Base-by-base conservation (phyloP, 2,888 invertebrate genomes). In the Neocrepidodera transversa region DNA sequence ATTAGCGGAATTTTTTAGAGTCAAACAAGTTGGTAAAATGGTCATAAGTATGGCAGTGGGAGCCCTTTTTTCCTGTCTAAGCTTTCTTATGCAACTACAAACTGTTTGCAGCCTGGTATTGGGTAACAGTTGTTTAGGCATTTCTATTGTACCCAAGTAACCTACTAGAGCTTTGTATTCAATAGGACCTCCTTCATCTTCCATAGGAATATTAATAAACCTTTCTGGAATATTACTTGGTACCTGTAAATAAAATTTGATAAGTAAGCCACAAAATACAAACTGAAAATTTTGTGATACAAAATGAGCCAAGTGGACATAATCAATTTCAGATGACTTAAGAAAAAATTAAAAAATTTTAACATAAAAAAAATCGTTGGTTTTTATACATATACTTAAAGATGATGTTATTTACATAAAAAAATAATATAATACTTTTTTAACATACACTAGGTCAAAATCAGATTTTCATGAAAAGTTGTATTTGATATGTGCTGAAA, bases 131-230 rank as follows among this genome's bases (percentile, higher is more conserved):
- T 92, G 90, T 76, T 90, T 90, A 0, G 97, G 96, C 83, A 97
- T 95, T 80, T 97, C 97, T 64, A 97, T 95, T 1, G 97, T 96
- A 16, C 97, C 97, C 45, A 97, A 83, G 79, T 97, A 97, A 1
- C 96, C 96, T 1, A 97, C 94, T 1, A 97, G 87, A 0, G 92
- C 92, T 68, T 91, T 87, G 73, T 90, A 91, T 63, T 91, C 91
- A 6, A 91, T 83, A 0, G 87, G 82, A 76, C 82, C 79, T 23
- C 73, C 76, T 73, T 83, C 58, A 78, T 83, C 76, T 54, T 78
- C 78, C 65, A 74, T 68, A 2, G 74, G 70, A 16, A 64, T 58
- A 51, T 67, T 70, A 38, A 68, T 45, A 14, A 58, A 28, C 32
- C 62, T 59, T 20, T 58, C 57, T 16, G 48, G 48, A 38, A 45